Evolutionary conservation across 2,797 vertebrate genomes (phyloP), one percentile per base, ranked within the genome.

Genomic region (Urophycis tenuis): DNA sequence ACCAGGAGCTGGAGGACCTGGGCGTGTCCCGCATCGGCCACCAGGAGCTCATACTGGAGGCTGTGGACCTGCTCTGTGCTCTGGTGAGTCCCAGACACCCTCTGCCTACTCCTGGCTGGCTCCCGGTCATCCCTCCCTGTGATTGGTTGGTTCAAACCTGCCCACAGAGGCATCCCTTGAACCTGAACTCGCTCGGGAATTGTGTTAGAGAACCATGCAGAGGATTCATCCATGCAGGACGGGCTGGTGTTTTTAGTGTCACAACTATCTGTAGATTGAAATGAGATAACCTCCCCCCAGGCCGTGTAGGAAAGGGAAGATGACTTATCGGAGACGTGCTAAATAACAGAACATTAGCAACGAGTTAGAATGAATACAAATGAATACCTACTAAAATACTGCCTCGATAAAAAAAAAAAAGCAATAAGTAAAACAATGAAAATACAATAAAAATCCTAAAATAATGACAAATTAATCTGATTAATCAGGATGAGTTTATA

Each of bases 1-100:
- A 99, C 88, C 97, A 99, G 88, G 98, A 99, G 88, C 93, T 99
- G 82, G 98, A 99, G 89, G 98, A 99, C 85, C 88, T 99, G 84
- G 97, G 97, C 17, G 96, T 99, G 82, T 98, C 96, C 80, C 94
- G 97, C 79, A 99, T 99, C 75, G 98, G 98, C 77, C 98, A 99
- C 89, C 98, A 99, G 91, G 98, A 99, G 82, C 96, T 99, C 78
- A 98, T 99, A 75, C 91, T 99, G 88, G 98, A 99, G 91, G 98
- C 98, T 72, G 97, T 99, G 83, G 98, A 99, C 89, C 92, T 99
- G 85, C 94, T 99, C 36, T 99, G 98, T 29, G 98, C 98, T 78
- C 89, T 99, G 95, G 98, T 99, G 93, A 96, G 92, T 90, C 84
- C 77, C 77, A 79, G 77, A 70, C 41, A 80, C 84, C 81, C 78